phyloP scores from a whole-genome alignment of 2,888 invertebrate species.

The Xanthorhoe spadicearia region DNA sequence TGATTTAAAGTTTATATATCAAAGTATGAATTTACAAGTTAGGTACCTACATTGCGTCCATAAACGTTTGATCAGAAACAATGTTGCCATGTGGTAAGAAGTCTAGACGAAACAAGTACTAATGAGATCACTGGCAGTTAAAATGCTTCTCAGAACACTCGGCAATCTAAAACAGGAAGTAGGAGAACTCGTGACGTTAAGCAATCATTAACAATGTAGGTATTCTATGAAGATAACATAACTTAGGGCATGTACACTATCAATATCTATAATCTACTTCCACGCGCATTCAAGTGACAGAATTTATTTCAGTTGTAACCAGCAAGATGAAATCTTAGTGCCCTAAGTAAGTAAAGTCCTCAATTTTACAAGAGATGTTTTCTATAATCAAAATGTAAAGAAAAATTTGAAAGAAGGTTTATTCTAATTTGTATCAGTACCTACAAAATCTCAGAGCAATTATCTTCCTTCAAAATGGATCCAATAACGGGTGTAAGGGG shows the following conservation, averaged over 20 bases:
- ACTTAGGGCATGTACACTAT: background rate
- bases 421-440: no score
- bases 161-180: constrained; percentile 47
- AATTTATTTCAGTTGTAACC: no score
- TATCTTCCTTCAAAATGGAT: no score
- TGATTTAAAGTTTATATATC: background rate
- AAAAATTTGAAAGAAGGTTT: no score
- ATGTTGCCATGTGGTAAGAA: constrained; percentile 21
- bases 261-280: no score
- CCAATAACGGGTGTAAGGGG: no score
- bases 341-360: no score
- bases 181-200: constrained; percentile 36
- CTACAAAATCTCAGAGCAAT: no score
- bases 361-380: no score
- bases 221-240: background rate
- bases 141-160: constrained; percentile 46
- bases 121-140: constrained; percentile 50
- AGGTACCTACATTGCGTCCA: background rate
- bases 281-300: no score
- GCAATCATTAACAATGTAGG: constrained; percentile 16
- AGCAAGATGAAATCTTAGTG: no score
- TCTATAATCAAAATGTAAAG: no score
- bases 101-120: constrained; percentile 44
- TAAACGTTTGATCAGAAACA: background rate
- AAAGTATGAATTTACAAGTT: background rate